A percentile compares a stretch with the other conserved stretches of the same genome.
Evolutionary conservation across 2,888 invertebrate genomes (phyloP).

Genomic region (Xanthia togata): DNA sequence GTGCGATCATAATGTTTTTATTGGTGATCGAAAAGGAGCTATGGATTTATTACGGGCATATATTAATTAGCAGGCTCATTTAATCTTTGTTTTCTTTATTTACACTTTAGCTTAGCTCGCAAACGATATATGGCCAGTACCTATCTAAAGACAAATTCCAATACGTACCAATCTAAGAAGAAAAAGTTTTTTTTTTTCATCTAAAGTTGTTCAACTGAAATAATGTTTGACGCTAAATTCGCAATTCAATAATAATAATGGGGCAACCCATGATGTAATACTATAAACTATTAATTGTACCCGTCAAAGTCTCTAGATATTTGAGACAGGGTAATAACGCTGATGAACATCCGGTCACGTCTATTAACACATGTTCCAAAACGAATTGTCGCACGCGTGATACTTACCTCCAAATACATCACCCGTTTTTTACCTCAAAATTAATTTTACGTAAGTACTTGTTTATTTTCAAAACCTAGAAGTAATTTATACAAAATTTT

Average conservation of each 20-base stretch:
- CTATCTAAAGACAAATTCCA: background rate
- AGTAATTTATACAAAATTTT: background rate
- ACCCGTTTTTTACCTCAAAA: conserved; percentile 2
- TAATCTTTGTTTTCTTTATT: conserved; percentile 9
- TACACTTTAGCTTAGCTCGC: background rate
- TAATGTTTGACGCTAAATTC: background rate
- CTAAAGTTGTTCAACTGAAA: background rate
- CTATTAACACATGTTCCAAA: conserved; percentile 42
- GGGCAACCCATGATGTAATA: conserved; percentile 24
- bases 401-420: conserved; percentile 45
- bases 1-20: conserved; percentile 53
- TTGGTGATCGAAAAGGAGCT: conserved; percentile 39
- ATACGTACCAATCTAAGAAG: background rate
- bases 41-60: conserved; percentile 44
- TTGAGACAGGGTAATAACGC: conserved; percentile 50
- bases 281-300: conserved; percentile 25
- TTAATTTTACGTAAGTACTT: background rate
- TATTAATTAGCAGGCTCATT: conserved; percentile 32
- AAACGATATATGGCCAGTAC: background rate
- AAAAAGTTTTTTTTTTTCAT: background rate
- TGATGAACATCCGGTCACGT: conserved; percentile 60
- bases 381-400: conserved; percentile 46
- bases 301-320: conserved; percentile 31
- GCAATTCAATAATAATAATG: conserved; percentile 7
- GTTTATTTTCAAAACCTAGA: background rate